phyloP scores from a whole-genome alignment of 1,140 invertebrate species.

The Drosophila subpulchrella region DNA sequence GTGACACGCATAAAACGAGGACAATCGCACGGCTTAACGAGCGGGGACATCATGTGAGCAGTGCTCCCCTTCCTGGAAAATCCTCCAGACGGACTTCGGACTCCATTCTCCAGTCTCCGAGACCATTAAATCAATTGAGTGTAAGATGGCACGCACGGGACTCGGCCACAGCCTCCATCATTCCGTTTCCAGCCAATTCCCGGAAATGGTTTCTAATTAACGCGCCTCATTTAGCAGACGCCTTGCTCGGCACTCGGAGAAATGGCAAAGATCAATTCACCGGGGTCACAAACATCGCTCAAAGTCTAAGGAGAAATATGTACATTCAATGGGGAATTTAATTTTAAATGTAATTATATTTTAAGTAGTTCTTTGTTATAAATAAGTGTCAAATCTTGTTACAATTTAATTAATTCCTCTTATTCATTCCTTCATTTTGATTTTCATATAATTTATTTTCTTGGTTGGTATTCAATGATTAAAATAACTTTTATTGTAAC shows the following conservation, averaged over 20 bases:
- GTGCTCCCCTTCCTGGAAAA: neutral
- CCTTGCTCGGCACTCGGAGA: conserved; percentile 27
- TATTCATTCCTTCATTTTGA: too few relatives aligned
- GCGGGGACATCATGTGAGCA: conserved; percentile 11
- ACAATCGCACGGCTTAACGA: conserved; percentile 47
- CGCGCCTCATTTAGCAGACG: conserved; percentile 69
- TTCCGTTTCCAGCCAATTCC: conserved; percentile 38
- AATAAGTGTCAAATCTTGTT: neutral
- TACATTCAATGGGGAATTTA: too few relatives aligned
- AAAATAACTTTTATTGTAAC: too few relatives aligned
- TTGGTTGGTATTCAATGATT: too few relatives aligned
- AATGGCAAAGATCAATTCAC: conserved; percentile 32
- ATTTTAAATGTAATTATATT: neutral
- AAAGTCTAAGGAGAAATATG: conserved; percentile 2
- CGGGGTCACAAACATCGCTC: conserved; percentile 16
- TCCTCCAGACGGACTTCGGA: conserved; percentile 14
- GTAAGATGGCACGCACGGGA: conserved; percentile 75
- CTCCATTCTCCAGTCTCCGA: conserved; percentile 15
- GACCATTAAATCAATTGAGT: conserved; percentile 81
- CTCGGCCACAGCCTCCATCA: conserved; percentile 13
- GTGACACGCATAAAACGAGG: conserved; percentile 79
- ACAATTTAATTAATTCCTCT: too few relatives aligned
- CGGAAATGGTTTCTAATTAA: conserved; percentile 72
- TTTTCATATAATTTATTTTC: too few relatives aligned
- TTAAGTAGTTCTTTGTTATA: neutral